phyloP scores from a whole-genome alignment of 2,797 vertebrate species.

The Cyclopterus lumpus region DNA sequence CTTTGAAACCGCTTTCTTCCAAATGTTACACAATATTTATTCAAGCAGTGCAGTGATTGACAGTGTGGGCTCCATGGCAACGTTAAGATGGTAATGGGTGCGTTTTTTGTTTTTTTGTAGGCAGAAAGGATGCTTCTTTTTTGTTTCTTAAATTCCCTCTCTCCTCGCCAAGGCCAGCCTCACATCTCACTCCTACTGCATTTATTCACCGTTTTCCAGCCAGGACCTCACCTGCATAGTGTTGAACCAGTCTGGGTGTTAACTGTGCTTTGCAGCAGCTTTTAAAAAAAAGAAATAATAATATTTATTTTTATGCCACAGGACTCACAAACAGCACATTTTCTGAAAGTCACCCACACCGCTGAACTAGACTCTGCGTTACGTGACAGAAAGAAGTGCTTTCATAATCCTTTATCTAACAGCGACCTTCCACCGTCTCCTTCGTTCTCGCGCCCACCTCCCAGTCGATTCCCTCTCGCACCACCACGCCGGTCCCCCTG shows the following conservation, averaged over 20 bases:
- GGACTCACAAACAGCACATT: slow-evolving; percentile 33
- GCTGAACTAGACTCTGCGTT: slow-evolving; percentile 55
- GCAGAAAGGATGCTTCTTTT: background rate
- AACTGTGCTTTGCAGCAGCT: slow-evolving; percentile 26
- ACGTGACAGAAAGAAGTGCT: slow-evolving; percentile 71
- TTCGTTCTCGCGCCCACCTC: slow-evolving; percentile 68
- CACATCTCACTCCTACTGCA: slow-evolving; percentile 8
- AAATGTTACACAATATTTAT: too few relatives aligned
- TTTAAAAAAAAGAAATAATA: too few relatives aligned
- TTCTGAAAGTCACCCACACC: slow-evolving; percentile 56
- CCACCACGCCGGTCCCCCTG: slow-evolving; percentile 62
- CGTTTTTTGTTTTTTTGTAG: background rate
- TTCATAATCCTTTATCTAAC: slow-evolving; percentile 74
- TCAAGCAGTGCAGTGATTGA: too few relatives aligned
- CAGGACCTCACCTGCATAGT: slow-evolving; percentile 21
- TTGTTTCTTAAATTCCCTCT: slow-evolving; percentile 15
- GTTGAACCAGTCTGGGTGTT: slow-evolving; percentile 34
- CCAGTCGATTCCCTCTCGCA: slow-evolving; percentile 64
- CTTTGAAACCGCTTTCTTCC: too few relatives aligned
- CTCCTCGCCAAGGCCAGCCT: slow-evolving; percentile 22
- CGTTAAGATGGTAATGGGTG: background rate
- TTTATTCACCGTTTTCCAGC: slow-evolving; percentile 17
- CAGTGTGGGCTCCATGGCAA: too few relatives aligned
- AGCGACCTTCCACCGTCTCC: slow-evolving; percentile 67
- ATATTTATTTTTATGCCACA: slow-evolving; percentile 4